phyloP scores from a whole-genome alignment of 30 jellyfish, hydroid and myxozoan species.

The Pelagia noctiluca region DNA sequence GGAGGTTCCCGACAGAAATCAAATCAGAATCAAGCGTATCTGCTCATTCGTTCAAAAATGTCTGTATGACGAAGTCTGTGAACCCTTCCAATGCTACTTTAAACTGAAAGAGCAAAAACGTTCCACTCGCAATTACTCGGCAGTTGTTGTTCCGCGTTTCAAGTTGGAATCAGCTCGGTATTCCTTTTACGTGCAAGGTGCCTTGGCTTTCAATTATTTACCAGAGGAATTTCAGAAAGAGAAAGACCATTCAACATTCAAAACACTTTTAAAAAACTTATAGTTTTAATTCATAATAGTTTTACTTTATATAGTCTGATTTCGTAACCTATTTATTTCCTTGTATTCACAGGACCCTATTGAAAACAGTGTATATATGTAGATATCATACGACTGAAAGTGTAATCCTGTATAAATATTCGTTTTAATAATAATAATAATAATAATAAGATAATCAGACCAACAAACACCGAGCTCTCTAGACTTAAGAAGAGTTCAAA shows the following conservation, averaged over 20 bases:
- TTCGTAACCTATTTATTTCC: not conserved
- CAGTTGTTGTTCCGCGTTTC: slow-evolving; percentile 1
- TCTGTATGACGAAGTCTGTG: slow-evolving; percentile 6
- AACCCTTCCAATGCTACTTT: not conserved
- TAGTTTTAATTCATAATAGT: not conserved
- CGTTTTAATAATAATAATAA: no score
- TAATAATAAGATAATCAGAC: no score
- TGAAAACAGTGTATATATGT: slow-evolving; percentile 1
- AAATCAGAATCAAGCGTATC: slow-evolving; percentile 3
- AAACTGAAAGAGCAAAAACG: not conserved
- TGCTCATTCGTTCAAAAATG: slow-evolving; percentile 3
- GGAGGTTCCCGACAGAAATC: not conserved
- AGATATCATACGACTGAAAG: not conserved
- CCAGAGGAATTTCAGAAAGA: slow-evolving; percentile 1
- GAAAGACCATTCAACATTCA: not conserved
- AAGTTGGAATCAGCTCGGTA: no score
- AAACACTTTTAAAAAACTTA: not conserved
- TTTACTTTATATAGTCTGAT: not conserved
- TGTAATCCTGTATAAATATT: not conserved
- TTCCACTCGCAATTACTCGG: slow-evolving; percentile 8
- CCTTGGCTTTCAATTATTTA: not conserved
- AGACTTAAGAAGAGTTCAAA: no score
- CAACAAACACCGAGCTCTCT: no score
- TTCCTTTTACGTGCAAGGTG: slow-evolving; percentile 2
- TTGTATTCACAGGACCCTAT: not conserved